These are phyloP conservation scores for Saccostrea echinata DNA, from an alignment of 1,140 invertebrate species.

Conservation along the genomic window DNA sequence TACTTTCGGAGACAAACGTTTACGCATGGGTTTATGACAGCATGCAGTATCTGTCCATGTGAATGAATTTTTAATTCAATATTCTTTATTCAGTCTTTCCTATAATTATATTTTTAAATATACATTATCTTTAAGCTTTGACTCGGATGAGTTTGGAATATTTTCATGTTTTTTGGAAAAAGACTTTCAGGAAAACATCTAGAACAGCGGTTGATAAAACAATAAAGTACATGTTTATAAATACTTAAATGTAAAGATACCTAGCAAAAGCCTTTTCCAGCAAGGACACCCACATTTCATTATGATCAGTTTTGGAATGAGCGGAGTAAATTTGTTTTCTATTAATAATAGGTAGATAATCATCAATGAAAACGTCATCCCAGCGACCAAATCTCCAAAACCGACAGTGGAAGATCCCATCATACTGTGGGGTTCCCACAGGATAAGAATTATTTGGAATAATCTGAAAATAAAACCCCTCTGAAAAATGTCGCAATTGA, in stretches of 20 bases:
- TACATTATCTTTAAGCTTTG: too few relatives aligned
- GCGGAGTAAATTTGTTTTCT: conserved; percentile 81
- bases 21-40: too few relatives aligned
- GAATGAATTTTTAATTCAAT: too few relatives aligned
- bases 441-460: conserved; percentile 74
- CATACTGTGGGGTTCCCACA: conserved; percentile 71
- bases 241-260: conserved; percentile 76
- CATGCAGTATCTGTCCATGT: too few relatives aligned
- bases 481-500: not conserved
- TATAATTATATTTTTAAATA: too few relatives aligned
- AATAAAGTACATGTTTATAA: too few relatives aligned
- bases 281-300: conserved; percentile 83
- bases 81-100: too few relatives aligned
- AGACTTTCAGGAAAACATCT: too few relatives aligned
- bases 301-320: conserved; percentile 72
- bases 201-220: too few relatives aligned
- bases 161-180: too few relatives aligned
- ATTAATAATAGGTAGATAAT: conserved; percentile 85
- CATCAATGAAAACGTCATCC: conserved; percentile 88
- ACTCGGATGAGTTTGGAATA: too few relatives aligned
- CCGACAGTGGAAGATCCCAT: conserved; percentile 83
- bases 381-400: conserved; percentile 90
- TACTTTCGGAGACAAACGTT: too few relatives aligned
- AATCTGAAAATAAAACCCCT: conserved; percentile 69
- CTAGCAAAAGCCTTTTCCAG: conserved; percentile 92